Base-by-base conservation (phyloP, 2,797 vertebrate species). In the Naso thynnoides region DNA sequence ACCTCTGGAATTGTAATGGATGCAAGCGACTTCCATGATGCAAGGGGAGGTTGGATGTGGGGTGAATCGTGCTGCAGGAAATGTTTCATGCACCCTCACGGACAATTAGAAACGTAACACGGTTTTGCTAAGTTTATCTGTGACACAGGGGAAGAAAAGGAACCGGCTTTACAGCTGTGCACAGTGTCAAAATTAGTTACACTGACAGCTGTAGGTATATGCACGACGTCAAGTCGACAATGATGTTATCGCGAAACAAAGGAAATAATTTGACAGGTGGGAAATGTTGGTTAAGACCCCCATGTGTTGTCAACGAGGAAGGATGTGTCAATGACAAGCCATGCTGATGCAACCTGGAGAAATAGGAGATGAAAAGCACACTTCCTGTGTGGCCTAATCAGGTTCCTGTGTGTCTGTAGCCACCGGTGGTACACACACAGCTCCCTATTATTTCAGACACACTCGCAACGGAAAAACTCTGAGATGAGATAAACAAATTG, bases 271-370 rank as follows among this genome's bases (percentile, higher is more conserved):
- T 90, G 90, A 91, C 88, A 91, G 82, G 72, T 87, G 81, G 84
- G 86, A 88, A 88, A 88, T 87, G 87, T 88, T 86, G 83, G 54
- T 89, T 89, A 84, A 81, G 77, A 86, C 84, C 83, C n/a, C 58
- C 52, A 23, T 82, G 80, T 87, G 85, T 91, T 89, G 89, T 87
- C 71, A 79, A 67, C 26, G 18, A 81, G 79, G 58, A 77, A 85
- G 88, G 81, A 91, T 87, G 82, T 87, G 86, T 90, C 87, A 78
- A 33, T 89, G 90, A 89, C 89, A 90, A 78, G 79, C 71, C 13
- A 26, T 72, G 60, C 79, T 94, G 93, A 93, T 89, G 92, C 90
- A 94, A 94, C 87, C 84, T 80, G 81, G 67, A 88, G 91, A 93
- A 94, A 94, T 76, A 63, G 41, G 41, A 87, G 86, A 90, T 90